Base-by-base conservation (phyloP, 2,888 invertebrate species). In the Erpobdella octoculata region DNA sequence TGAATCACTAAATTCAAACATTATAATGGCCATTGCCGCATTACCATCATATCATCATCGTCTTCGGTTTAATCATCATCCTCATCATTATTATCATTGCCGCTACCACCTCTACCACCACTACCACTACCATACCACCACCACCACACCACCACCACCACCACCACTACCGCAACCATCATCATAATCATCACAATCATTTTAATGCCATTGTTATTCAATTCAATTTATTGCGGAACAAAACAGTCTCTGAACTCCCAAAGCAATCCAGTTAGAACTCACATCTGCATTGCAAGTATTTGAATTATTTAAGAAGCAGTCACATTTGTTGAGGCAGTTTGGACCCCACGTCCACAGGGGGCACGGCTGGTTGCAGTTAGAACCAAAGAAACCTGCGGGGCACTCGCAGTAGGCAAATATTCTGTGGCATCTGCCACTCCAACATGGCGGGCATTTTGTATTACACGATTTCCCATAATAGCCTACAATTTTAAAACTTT, bases 321-420 rank as follows among this genome's bases (percentile, higher is more conserved):
- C 75, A 73, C 84, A 85, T 41, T 80, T 77, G 25, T 81, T 78
- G 38, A 81, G 78, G 75, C 95, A 96, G 80, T 90, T 89, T 74
- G 87, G 85, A 71, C 95, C 95, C 79, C 87, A 94, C 38, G 87
- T 89, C 80, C 89, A 89, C 41, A 89, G 88, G 74, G 91, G 90
- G 81, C 95, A 96, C 0, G 91, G 90, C 46, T 91, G 87, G 81
- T 93, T 92, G 81, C 95, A 95, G 77, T 89, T 89, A 59, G 89
- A 86, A 9, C 94, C 82, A 71, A 81, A 82, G 58, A 74, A 75
- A 15, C 82, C 83, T 0, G 81, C 76, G 5, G 74, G 75, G 73
- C 82, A 82, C 72, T 80, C 80, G 73, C 86, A 86, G 76, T 82
- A 83, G 0, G 86, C 86, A 75, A 83, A 84, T 4, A 79, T 77